Evolutionary conservation across 2,797 vertebrate genomes (phyloP).

Genomic region (Borostomias antarcticus): DNA sequence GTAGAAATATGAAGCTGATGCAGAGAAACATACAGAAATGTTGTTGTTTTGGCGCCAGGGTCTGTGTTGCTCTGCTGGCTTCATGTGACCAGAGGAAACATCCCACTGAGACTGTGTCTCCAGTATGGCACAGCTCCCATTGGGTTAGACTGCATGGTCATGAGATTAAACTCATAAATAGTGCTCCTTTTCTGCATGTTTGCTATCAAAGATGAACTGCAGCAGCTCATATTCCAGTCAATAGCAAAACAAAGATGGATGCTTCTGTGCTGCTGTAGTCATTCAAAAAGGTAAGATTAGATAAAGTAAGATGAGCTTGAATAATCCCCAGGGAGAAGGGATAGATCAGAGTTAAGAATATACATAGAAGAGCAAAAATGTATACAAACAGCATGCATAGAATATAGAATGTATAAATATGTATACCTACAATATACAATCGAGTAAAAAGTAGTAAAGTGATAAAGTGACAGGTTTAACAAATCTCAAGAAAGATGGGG

Average conservation of each 20-base stretch:
- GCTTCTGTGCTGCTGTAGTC: background rate
- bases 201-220: background rate
- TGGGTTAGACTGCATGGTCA: background rate
- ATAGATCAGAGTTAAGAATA: too few relatives aligned
- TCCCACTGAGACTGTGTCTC: too few relatives aligned
- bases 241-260: background rate
- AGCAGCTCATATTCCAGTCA: background rate
- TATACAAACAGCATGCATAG: too few relatives aligned
- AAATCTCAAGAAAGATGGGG: too few relatives aligned
- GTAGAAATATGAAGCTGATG: background rate
- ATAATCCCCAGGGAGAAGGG: too few relatives aligned
- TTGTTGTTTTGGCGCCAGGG: background rate
- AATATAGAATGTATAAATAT: too few relatives aligned
- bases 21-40: background rate
- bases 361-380: too few relatives aligned
- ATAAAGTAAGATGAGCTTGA: too few relatives aligned
- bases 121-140: background rate
- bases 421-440: too few relatives aligned
- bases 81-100: too few relatives aligned
- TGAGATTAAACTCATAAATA: conserved; percentile 6
- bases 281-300: background rate
- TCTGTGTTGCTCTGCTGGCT: background rate
- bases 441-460: too few relatives aligned
- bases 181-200: background rate
- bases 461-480: too few relatives aligned